phyloP scores from a whole-genome alignment of 2,113 vertebrate species.

The Balaeniceps rex region DNA sequence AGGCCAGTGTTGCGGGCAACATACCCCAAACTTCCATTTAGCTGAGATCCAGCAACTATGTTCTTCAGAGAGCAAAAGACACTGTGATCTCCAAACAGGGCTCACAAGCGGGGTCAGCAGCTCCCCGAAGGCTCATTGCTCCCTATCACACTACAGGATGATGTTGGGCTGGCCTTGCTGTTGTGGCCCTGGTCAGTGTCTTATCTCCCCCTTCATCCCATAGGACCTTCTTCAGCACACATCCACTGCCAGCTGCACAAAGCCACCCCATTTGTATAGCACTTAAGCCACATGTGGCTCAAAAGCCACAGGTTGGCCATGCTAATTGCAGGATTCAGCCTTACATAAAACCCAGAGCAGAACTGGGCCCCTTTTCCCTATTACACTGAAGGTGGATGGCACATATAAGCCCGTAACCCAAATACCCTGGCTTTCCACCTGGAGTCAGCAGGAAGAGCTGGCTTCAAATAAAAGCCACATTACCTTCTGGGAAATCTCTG shows the following conservation, averaged over 20 bases:
- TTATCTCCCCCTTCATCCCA: background rate
- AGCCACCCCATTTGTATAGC: background rate
- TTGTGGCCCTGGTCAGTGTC: background rate
- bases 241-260: background rate
- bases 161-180: background rate
- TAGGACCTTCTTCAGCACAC: background rate
- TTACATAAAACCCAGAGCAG: background rate
- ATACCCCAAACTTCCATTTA: background rate
- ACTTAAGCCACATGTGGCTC: background rate
- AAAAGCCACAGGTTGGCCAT: background rate
- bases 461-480: conserved; percentile 11
- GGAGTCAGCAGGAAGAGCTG: conserved; percentile 26
- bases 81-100: background rate
- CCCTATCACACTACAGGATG: background rate
- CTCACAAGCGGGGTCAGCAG: background rate
- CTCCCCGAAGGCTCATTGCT: background rate
- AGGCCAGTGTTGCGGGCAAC: background rate
- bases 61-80: background rate
- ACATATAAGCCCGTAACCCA: background rate
- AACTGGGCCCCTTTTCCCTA: background rate
- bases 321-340: background rate
- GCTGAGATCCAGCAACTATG: background rate
- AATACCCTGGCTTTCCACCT: conserved; percentile 1
- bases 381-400: background rate
- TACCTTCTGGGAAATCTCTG: conserved; percentile 50